phyloP scores from a whole-genome alignment of 1,140 invertebrate species.

The Mizuhopecten yessoensis region DNA sequence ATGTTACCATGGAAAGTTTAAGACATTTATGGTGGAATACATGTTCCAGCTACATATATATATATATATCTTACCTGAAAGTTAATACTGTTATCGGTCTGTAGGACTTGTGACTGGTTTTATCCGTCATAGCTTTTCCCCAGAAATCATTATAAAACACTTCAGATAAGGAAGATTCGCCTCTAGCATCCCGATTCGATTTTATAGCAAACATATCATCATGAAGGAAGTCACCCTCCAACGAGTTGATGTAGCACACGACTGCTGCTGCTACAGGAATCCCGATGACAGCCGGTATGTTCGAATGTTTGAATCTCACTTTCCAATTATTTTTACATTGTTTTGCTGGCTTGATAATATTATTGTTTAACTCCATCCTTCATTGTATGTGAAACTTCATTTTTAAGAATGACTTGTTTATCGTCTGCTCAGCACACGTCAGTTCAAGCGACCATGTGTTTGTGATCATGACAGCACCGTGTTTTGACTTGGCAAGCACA shows the following conservation, averaged over 20 bases:
- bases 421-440: background rate
- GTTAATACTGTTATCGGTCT: constrained; percentile 95
- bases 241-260: constrained; percentile 90
- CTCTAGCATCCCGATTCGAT: constrained; percentile 95
- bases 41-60: too few species aligned
- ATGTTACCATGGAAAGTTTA: too few species aligned
- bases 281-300: background rate
- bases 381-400: background rate
- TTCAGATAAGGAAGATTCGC: constrained; percentile 92
- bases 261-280: constrained; percentile 48
- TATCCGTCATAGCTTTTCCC: constrained; percentile 97
- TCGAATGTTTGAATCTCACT: background rate
- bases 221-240: constrained; percentile 95
- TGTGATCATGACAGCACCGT: background rate
- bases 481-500: constrained; percentile 32
- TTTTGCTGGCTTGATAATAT: background rate
- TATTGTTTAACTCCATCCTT: constrained; percentile 13
- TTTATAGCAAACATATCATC: constrained; percentile 98
- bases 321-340: background rate
- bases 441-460: constrained; percentile 15
- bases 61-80: constrained; percentile 88
- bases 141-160: constrained; percentile 98
- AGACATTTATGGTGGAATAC: too few species aligned
- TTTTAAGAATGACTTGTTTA: background rate
- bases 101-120: constrained; percentile 94